Evolutionary conservation across 2,888 invertebrate genomes (phyloP), one percentile per base, ranked within the genome.

Genomic region (Phytoseiulus persimilis): DNA sequence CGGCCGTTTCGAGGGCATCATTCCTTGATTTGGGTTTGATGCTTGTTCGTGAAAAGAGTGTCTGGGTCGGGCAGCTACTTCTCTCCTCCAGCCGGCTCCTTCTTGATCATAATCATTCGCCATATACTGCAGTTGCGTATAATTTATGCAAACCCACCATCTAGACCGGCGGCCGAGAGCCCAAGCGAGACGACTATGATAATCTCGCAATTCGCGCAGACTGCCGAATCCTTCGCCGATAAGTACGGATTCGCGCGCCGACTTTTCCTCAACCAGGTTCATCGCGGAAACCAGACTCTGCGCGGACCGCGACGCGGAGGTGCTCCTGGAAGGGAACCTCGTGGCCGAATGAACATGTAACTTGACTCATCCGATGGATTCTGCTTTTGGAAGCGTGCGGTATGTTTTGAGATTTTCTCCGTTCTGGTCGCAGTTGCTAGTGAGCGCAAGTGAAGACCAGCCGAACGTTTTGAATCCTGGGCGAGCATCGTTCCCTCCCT

Each of bases 101-200:
- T 3, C 65, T 65, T 11, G 65, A 65, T 65, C 65, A 65, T 65
- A 65, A 65, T 28, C 65, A 65, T 65, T 65, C 65, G 65, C 87
- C 32, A 87, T 87, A 32, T 87, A 45, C 87, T 33, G 87, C 87
- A 87, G 87, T 87, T 87, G 87, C 87, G 87, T 87, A 87, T 87
- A 87, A 87, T 87, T 87, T 87, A 87, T 87, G 87, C 87, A 87
- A 87, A 87, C 32, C 33, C 33, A n/a, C 39, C 14, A 9, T 28
- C 2, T 39, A 32, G 5, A 39, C 39, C 28, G 84, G 84, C 84
- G 2, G 31, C 31, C 32, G 84, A 31, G 83, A 39, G 39, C 39
- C 65, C 65, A 46, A 65, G 28, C 28, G 28, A 65, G 65, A 65
- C 2, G 65, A 65, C 65, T 65, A 23, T 65, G 87, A 87, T 87